Base-by-base conservation (phyloP, 2,888 invertebrate species). In the Blastobasis lacticolella region DNA sequence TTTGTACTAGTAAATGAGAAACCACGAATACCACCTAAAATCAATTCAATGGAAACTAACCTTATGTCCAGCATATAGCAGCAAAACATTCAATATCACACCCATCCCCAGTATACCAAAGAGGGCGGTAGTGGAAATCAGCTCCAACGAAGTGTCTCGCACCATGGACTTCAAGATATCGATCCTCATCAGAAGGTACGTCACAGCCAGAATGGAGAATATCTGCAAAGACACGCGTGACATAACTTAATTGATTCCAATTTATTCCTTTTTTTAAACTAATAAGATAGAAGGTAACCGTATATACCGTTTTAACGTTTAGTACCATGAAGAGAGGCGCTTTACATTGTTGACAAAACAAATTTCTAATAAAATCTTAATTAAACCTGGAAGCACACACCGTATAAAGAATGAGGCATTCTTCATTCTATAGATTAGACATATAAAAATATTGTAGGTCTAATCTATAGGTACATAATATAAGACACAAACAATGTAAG, bases 91-190 rank as follows among this genome's bases (percentile, higher is more conserved):
- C 50, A 87, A 61, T 42, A 88, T 77, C n/a, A 86, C 73, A 23
- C 82, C 74, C 85, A 88, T 85, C 0, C 86, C 87, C 10, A 88
- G 70, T 48, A 86, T 81, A 53, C 83, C 80, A 61, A 79, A 86
- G 42, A 87, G 69, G 10, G 84, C 75, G 0, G 85, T 82, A 0
- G 78, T 70, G 4, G 81, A 82, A 48, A 76, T 66, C 43, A 73
- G 73, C 56, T 86, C 85, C 23, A 83, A 51, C 0, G 79, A 73
- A 0, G 72, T 75, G 75, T 10, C 68, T 65, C 36, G 69, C 5
- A 61, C 51, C 56, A 69, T 63, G 5, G 62, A 52, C 56, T 68
- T 75, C 54, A 76, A 73, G 49, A 81, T 53, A 56, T 85, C 87
- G 0, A 80, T 81, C 4, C 73, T 78, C 48, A 83, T 70, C 45